Evolutionary conservation across 2,797 vertebrate genomes (phyloP), one percentile per base, ranked within the genome.

Genomic region (Zalophus californianus): DNA sequence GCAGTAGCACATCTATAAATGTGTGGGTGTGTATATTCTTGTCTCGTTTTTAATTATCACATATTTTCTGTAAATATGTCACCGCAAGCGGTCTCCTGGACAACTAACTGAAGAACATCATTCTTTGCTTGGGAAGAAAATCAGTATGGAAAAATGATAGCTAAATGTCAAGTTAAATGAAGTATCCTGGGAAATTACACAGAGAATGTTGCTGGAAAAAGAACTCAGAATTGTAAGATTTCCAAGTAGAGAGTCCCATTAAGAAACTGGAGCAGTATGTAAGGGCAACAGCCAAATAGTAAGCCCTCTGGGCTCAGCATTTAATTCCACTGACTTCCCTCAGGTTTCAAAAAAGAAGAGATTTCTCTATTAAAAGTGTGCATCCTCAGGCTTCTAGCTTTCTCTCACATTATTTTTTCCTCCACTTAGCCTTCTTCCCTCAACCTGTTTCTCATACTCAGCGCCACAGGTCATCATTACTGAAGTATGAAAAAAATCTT

Each of bases 271-370:
- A 90, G 15, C 27, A 48, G 11, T 78, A 32, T 50, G 3, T 35
- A 91, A 89, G 56, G 38, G 4, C 15, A 52, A 56, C 0, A 18
- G 72, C 21, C 48, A 77, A 56, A 86, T 8, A 90, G 32, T 48
- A 89, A 58, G 21, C 12, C 23, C 62, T 11, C n/a, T 73, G 54
- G 66, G n/a, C 15, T 95, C 52, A 95, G 50, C 27, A 62, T 62
- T 91, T 60, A 96, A 96, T 79, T 86, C 38, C 64, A 44, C 2
- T 68, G 29, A 86, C 79, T 96, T 93, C 15, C 16, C 62, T 83
- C 11, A n/a, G 14, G 5, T 72, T 80, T 93, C 60, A 3, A 41
- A 73, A 38, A 48, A 68, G 10, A 7, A 35, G 6, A 66, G 6
- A 68, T 56, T 48, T 83, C 41, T 75, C 75, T 50, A 62, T 70